phyloP scores from a whole-genome alignment of 1,140 invertebrate species.

The Asobara japonica region DNA sequence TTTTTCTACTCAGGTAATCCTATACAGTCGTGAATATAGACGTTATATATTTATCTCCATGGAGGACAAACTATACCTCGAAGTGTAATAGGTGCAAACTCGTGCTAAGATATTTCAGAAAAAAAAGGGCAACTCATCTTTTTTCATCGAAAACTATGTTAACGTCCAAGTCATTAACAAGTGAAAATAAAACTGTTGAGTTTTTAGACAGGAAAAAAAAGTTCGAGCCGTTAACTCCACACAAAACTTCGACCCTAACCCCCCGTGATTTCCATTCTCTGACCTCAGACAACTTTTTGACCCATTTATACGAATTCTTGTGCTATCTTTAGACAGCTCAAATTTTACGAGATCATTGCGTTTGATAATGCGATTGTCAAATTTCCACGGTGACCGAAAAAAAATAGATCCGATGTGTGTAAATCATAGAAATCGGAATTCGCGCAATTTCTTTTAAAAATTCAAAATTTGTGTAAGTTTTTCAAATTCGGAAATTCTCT shows the following conservation, averaged over 20 bases:
- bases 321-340: neutral
- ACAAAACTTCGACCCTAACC: conserved; percentile 8
- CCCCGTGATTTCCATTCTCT: neutral
- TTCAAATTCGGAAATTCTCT: too few species aligned
- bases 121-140: neutral
- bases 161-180: conserved; percentile 15
- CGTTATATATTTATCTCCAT: neutral
- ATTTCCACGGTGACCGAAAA: too few species aligned
- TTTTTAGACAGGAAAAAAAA: conserved; percentile 7
- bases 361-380: neutral
- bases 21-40: too few species aligned
- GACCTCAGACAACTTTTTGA: conserved; percentile 2
- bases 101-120: neutral
- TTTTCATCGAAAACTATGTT: neutral
- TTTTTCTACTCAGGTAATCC: too few species aligned
- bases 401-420: too few species aligned
- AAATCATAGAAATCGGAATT: too few species aligned
- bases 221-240: conserved; percentile 10
- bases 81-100: neutral
- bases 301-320: neutral
- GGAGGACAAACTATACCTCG: neutral
- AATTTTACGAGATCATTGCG: neutral
- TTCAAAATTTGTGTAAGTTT: too few species aligned
- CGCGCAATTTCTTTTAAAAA: too few species aligned
- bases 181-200: conserved; percentile 14